Evolutionary conservation across 2,888 invertebrate species (phyloP), one percentile per base, ranked within the genome.

Genomic region (Meghimatium bilineatum): DNA sequence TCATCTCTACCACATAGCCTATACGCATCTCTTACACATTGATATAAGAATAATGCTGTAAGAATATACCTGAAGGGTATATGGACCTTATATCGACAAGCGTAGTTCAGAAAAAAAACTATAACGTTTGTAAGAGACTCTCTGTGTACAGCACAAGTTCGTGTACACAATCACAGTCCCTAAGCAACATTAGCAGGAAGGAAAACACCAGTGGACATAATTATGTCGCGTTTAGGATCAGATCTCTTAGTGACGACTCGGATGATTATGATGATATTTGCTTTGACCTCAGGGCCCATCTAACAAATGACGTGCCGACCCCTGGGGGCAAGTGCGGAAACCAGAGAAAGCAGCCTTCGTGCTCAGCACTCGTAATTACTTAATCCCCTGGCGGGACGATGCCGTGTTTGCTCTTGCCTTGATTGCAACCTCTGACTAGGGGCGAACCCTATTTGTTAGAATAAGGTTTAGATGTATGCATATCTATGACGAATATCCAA

Each of bases 271-370:
- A 71, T 80, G 80, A 80, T 80, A 71, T 80, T 80, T 80, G 80
- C 80, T 71, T 34, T 56, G 56, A 80, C 80, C 80, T 38, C 80
- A n/a, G 56, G 80, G 80, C 44, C 80, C 71, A 80, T 80, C 80
- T 69, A 80, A 80, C 71, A 80, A 80, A 80, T 80, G 69, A 80
- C 80, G 80, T 56, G 71, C 56, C 67, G 71, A 80, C 80, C 80
- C 80, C 71, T 23, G 71, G 80, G 80, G 80, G 32, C 80, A 71
- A 77, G 71, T 56, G 56, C 80, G 80, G 80, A 71, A 80, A 80
- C 80, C 71, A 36, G 80, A 80, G 80, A 71, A 71, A 66, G 71
- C 71, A n/a, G 36, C 80, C 60, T 80, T 71, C 80, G 80, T 80
- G 80, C 80, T 69, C 56, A 60, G 56, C 71, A 56, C 71, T 69